phyloP scores from a whole-genome alignment of 2,888 invertebrate genomes.

The Cantharis rufa region DNA sequence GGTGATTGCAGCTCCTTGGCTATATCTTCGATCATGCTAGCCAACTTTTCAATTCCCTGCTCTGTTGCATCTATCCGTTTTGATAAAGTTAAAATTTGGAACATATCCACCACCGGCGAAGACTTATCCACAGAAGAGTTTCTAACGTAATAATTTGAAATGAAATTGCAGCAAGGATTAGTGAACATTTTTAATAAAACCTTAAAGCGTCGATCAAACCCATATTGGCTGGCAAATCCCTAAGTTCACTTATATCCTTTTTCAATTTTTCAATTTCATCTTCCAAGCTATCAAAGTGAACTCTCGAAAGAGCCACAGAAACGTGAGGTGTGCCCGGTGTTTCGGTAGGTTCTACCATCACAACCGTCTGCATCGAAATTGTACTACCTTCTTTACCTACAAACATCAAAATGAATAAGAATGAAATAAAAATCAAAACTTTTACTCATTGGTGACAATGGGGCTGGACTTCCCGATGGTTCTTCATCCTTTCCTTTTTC shows the following conservation, averaged over 20 bases:
- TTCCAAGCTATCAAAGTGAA: slow-evolving; percentile 48
- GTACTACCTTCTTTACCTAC: neutral
- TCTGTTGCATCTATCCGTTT: slow-evolving; percentile 70
- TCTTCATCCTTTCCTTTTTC: slow-evolving; percentile 29
- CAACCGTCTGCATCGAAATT: slow-evolving; percentile 25
- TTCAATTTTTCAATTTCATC: slow-evolving; percentile 53
- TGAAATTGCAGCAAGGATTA: neutral
- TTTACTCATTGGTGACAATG: neutral
- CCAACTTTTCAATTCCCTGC: slow-evolving; percentile 64
- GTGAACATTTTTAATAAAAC: neutral
- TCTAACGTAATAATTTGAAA: neutral
- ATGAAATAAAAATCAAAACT: too few relatives aligned
- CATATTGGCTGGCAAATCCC: slow-evolving; percentile 53
- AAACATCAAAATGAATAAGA: neutral
- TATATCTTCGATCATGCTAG: slow-evolving; percentile 63
- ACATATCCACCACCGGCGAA: slow-evolving; percentile 64
- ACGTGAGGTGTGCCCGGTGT: slow-evolving; percentile 37
- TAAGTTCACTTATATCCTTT: slow-evolving; percentile 47
- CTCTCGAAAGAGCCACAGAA: slow-evolving; percentile 45
- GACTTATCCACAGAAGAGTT: slow-evolving; percentile 1
- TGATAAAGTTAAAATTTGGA: slow-evolving; percentile 65
- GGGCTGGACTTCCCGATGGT: neutral
- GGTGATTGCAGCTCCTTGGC: slow-evolving; percentile 45
- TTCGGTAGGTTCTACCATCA: slow-evolving; percentile 34
- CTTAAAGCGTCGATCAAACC: slow-evolving; percentile 55